Conservation (phyloP, 2,113 vertebrate species). For the Eulemur rufifrons region DNA sequence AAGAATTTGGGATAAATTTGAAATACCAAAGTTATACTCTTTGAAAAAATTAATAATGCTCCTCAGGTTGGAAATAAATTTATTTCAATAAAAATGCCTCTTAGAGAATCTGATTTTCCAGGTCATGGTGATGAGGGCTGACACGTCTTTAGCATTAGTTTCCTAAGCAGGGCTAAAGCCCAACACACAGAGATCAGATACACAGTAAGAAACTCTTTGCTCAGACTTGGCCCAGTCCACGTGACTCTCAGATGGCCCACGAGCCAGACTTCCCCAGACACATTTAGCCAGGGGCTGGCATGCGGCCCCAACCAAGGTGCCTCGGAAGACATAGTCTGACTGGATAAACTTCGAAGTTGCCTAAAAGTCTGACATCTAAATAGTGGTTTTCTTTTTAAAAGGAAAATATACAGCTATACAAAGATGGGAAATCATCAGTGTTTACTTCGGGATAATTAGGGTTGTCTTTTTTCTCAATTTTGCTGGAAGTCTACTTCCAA, state of each 20-base stretch:
- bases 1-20: slow-evolving; percentile 16
- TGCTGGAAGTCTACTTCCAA: neutral
- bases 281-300: neutral
- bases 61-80: neutral
- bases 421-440: neutral
- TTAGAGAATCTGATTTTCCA: neutral
- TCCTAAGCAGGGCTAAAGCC: neutral
- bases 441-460: neutral
- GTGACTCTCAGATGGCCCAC: neutral
- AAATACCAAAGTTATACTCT: neutral
- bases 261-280: neutral
- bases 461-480: neutral
- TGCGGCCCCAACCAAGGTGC: neutral
- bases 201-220: neutral
- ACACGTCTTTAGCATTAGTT: neutral
- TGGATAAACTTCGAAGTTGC: neutral
- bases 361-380: slow-evolving; percentile 31
- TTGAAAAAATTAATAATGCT: neutral
- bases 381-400: neutral
- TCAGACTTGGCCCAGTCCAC: neutral
- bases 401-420: neutral
- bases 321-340: neutral
- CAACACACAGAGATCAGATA: neutral
- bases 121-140: neutral
- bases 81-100: neutral